Base-by-base conservation (phyloP, 2,113 vertebrate genomes). In the Bambusicola thoracicus region DNA sequence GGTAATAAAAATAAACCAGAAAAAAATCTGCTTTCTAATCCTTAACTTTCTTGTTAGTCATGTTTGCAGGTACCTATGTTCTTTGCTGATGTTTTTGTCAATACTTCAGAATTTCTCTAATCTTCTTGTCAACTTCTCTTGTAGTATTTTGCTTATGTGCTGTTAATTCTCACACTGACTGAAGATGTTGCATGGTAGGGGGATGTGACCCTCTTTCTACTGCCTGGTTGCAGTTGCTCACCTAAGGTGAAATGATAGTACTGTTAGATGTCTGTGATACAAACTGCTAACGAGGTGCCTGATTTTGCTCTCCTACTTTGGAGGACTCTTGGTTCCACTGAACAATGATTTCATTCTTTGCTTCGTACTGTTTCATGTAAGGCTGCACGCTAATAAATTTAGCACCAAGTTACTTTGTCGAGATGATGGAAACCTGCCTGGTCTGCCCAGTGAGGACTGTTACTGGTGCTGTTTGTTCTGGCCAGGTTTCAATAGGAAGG, bases 371-470 rank as follows among this genome's bases (percentile, higher is more conserved):
- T 74, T 94, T 85, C 78, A 72, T 85, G 51, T 85, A 65, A 87
- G 75, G 61, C 85, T 94, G 59, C 43, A 49, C 72, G 79, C 65
- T 94, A 53, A 81, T 94, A 92, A 88, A 91, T 92, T 85, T 75
- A 92, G 51, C 68, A 91, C 79, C 56, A 61, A 48, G 61, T 94
- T 82, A 80, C 9, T 53, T 80, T 88, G 85, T 73, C 32, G 65
- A 56, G 65, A 73, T 92, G 73, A 83, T 88, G 76, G 91, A 94
- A 91, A 91, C 68, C 87, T 94, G 61, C 61, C 56, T 89, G 75
- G 30, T n/a, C 49, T 44, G 84, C 77, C 83, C 81, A 90, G 69
- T 82, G 59, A 75, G 63, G 51, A 92, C 40, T 94, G 63, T 93
- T 62, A 58, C 19, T 77, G 59, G 44, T 70, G n/a, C 12, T 89